Percentiles rank a stretch among this genome's conserved stretches.
phyloP scores from a whole-genome alignment of 1,140 invertebrate genomes.

The Asobara japonica region DNA sequence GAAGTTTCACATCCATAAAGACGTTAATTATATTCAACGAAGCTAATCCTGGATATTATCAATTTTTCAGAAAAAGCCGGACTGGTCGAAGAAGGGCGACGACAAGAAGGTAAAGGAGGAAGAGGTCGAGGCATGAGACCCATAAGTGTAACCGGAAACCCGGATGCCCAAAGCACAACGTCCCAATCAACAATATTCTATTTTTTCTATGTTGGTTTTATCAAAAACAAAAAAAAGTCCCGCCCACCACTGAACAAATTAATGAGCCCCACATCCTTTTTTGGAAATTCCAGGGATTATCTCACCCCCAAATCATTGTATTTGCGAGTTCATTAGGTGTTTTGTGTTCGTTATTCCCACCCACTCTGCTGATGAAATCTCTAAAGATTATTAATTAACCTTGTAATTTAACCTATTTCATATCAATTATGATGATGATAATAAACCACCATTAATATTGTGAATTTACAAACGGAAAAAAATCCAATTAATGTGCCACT shows the following conservation, averaged over 20 bases:
- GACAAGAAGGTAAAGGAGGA: conserved; percentile 89
- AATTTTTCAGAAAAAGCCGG: conserved; percentile 84
- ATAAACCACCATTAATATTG: background rate
- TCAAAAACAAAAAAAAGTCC: background rate
- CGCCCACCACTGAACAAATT: background rate
- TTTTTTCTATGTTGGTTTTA: conserved; percentile 17
- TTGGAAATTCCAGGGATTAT: background rate
- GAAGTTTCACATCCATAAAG: no score
- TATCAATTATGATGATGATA: background rate
- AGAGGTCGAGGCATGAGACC: conserved; percentile 80
- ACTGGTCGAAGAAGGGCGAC: conserved; percentile 90
- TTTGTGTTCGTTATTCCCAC: conserved; percentile 9
- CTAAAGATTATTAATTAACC: background rate
- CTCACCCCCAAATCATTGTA: background rate
- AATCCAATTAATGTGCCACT: background rate
- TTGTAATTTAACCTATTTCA: conserved; percentile 2
- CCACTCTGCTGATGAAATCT: background rate
- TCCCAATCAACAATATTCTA: conserved; percentile 31
- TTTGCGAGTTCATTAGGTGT: background rate
- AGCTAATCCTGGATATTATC: conserved; percentile 9
- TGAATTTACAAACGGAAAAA: background rate
- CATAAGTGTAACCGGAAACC: background rate
- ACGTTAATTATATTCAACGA: conserved; percentile 31
- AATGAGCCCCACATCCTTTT: background rate
- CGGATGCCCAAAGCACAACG: conserved; percentile 20